A percentile compares a stretch with the other conserved stretches of the same genome.
Evolutionary conservation across 2,888 invertebrate genomes (phyloP).

Genomic region (Thelaira solivaga): DNA sequence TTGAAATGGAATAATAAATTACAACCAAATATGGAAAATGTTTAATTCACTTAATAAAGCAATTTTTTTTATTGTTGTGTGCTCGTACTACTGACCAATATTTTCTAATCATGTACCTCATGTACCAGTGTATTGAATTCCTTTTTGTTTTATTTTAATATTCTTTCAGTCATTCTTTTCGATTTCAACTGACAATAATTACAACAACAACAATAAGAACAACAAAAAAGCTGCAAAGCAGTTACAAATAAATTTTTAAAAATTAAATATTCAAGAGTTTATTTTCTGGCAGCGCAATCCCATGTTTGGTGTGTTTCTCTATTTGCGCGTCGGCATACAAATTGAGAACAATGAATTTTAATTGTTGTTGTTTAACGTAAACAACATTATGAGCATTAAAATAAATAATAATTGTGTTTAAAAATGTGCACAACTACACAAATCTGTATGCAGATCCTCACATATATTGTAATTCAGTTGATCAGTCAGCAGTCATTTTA

Average conservation of each 20-base stretch:
- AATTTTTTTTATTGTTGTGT: background rate
- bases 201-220: no score
- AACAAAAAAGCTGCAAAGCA: no score
- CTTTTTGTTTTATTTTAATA: constrained; percentile 21
- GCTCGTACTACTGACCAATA: constrained; percentile 47
- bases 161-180: constrained; percentile 14
- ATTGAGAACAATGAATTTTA: constrained; percentile 37
- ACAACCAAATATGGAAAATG: constrained; percentile 6
- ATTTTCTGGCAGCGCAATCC: background rate
- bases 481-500: background rate
- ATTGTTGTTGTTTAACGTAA: background rate
- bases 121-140: background rate
- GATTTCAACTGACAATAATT: constrained; percentile 16
- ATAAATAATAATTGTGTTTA: background rate
- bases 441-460: no score
- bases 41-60: background rate
- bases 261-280: background rate
- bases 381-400: constrained; percentile 3
- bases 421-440: no score
- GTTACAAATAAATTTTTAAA: background rate
- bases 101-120: background rate
- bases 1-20: no score
- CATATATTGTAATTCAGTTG: background rate
- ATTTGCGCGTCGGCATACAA: constrained; percentile 9
- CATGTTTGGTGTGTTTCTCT: background rate